Evolutionary conservation across 2,888 invertebrate genomes (phyloP).

Genomic region (Gasteruption jaculator): DNA sequence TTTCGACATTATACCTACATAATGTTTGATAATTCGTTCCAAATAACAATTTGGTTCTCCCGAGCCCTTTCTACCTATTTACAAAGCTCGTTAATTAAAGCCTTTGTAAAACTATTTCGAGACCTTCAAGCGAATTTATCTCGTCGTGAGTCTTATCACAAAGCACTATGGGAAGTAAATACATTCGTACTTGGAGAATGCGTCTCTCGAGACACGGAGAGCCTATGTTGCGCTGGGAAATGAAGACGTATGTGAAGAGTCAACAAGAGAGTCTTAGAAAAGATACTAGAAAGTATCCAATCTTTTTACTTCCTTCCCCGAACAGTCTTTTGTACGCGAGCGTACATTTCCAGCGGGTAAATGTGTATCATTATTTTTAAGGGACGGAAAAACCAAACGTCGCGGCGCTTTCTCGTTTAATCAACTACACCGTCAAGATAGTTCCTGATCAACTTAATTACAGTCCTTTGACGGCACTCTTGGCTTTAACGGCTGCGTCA

Average conservation of each 20-base stretch:
- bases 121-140: constrained; percentile 28
- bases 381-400: no score
- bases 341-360: no score
- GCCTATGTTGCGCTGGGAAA: constrained; percentile 22
- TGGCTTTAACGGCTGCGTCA: background rate
- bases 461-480: constrained; percentile 31
- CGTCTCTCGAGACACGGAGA: constrained; percentile 13
- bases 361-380: no score
- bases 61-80: no score
- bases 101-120: no score
- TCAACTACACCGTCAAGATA: constrained; percentile 38
- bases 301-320: background rate
- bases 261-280: no score
- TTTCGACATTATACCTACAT: no score
- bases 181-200: background rate
- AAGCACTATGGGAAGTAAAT: constrained; percentile 4
- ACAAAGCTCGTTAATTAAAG: no score
- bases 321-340: no score
- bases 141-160: constrained; percentile 25
- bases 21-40: no score
- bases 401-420: no score
- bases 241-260: constrained; percentile 36
- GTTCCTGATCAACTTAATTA: constrained; percentile 43
- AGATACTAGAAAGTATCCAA: background rate
- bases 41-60: no score